Conservation (phyloP, 2,797 vertebrate species). For the Scolopax bukidnonensis region DNA sequence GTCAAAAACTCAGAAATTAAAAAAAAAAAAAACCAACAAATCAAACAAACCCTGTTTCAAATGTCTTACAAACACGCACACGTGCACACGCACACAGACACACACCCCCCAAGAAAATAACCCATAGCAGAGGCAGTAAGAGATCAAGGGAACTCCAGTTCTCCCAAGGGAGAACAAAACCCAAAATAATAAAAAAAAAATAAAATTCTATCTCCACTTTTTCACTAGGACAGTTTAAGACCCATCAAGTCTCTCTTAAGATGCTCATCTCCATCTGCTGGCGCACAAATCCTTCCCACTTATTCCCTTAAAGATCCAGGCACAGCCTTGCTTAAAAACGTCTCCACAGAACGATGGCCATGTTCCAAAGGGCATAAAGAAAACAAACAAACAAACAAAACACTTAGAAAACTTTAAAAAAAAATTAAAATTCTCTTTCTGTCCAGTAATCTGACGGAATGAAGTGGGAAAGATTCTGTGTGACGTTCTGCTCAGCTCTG, state of each 20-base stretch:
- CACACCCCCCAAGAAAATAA: not conserved
- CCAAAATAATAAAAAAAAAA: not conserved
- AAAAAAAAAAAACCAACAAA: not conserved
- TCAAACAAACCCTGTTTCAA: not conserved
- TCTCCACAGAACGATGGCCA: not conserved
- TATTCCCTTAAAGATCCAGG: slow-evolving; percentile 29
- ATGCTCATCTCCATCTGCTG: slow-evolving; percentile 54
- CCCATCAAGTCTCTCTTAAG: slow-evolving; percentile 19
- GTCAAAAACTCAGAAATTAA: not conserved
- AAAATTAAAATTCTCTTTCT: not conserved
- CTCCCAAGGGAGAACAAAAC: not conserved
- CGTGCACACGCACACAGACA: not conserved
- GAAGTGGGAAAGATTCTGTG: not conserved
- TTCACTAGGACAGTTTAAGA: slow-evolving; percentile 39
- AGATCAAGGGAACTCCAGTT: not conserved
- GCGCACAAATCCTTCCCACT: slow-evolving; percentile 37
- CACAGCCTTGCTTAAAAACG: not conserved
- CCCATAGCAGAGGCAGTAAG: not conserved
- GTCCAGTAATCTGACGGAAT: not conserved
- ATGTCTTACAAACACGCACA: not conserved
- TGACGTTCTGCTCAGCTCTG: not conserved
- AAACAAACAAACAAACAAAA: not conserved
- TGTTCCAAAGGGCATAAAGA: not conserved
- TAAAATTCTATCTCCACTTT: slow-evolving; percentile 17
- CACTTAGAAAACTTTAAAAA: too few relatives aligned